Base-by-base conservation (phyloP, 1,140 invertebrate species). In the Pseudomyrmex flavicornis region DNA sequence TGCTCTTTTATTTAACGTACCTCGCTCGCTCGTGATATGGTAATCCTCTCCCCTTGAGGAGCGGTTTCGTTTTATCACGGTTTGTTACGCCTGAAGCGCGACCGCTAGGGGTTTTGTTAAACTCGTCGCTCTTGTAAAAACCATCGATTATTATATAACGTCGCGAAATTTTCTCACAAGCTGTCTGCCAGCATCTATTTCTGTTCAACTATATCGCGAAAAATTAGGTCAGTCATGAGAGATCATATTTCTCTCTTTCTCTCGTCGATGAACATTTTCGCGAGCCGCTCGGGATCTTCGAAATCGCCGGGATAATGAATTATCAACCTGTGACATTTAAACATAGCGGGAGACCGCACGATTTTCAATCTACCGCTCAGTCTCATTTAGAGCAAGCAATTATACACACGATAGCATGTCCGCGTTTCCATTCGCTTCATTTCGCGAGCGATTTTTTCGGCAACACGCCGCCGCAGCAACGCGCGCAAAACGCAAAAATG, bases 301-400 rank as follows among this genome's bases (percentile, higher is more conserved):
- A 35, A 35, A 35, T 46, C 35, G 52, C 12, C 13, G 17, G 20
- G 66, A 62, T 59, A 70, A 80, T 80, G 65, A 70, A 80, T 70
- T 26, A 70, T 70, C 52, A 48, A 59, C 22, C 12, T 15, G 17
- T 35, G 66, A 69, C 26, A 79, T 79, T 69, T 69, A 50, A 80
- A 59, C 66, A 50, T 35, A 79, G 22, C 9, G 17, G 20, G 54
- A 56, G 13, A 9, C 44, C 50, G 62, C 48, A 58, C 75, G 65
- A 79, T 59, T 35, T 35, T 69, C 66, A 70, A 80, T 70, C 70
- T 69, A 69, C 74, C 26, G 74, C 44, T 7, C 35, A 35, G 12
- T 12, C 76, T 35, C 50, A 22, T 66, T 17, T 12, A 26, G 17
- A 56, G 5, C 48, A 44, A 20, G 35, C 76, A 70, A 69, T 79